Conservation (phyloP, 2,113 vertebrate species). For the Mastomys natalensis region DNA sequence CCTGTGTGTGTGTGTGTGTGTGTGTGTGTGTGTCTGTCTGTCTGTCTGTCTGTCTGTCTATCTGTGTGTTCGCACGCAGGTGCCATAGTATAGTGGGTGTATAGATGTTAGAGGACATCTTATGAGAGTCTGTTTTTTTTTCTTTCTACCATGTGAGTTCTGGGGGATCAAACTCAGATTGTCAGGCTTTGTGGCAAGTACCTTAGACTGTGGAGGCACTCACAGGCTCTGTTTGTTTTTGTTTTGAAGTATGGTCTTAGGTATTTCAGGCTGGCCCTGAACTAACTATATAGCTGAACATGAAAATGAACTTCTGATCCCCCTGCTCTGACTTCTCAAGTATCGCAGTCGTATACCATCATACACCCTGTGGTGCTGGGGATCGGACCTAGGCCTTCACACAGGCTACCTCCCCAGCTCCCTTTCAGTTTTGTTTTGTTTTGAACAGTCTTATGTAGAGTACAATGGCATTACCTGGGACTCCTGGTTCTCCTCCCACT, state of each 20-base stretch:
- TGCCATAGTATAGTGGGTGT: background rate
- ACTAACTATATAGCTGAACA: background rate
- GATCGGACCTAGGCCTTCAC: too few species aligned
- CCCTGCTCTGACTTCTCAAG: background rate
- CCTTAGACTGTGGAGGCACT: background rate
- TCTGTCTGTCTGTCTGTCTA: too few species aligned
- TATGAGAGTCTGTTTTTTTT: background rate
- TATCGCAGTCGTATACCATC: too few species aligned
- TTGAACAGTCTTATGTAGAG: background rate
- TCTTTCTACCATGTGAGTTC: background rate
- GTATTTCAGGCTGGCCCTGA: background rate
- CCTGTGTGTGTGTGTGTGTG: background rate
- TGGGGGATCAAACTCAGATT: background rate
- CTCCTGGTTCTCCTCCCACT: background rate
- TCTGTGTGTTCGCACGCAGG: too few species aligned
- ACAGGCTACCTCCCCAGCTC: background rate
- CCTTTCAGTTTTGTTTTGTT: background rate
- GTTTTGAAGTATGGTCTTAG: background rate
- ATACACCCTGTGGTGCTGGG: background rate
- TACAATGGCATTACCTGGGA: too few species aligned
- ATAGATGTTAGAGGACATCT: background rate
- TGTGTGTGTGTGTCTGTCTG: too few species aligned
- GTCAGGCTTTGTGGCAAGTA: background rate
- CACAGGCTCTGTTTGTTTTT: background rate
- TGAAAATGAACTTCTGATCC: background rate